These are phyloP conservation scores for Stratiomys singularior DNA, from an alignment of 2,888 invertebrate species.

Conservation along the genomic window DNA sequence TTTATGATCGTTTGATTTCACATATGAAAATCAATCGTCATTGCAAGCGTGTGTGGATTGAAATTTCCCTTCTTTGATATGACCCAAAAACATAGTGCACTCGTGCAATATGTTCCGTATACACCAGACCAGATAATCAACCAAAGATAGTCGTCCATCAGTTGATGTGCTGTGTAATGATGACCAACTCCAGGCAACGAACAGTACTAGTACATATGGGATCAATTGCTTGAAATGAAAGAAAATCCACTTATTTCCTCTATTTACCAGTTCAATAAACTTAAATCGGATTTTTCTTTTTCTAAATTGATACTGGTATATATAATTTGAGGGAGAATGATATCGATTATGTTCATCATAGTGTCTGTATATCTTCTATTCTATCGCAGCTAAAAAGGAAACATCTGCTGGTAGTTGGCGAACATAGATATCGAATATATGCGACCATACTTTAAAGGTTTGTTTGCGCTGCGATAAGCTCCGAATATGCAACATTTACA, in stretches of 20 bases:
- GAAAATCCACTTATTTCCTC: conserved; percentile 15
- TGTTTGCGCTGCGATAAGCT: too few relatives aligned
- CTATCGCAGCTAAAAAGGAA: too few relatives aligned
- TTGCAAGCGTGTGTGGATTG: not conserved
- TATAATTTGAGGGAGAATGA: too few relatives aligned
- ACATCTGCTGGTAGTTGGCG: too few relatives aligned
- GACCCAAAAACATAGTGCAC: conserved; percentile 23
- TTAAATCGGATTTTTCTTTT: conserved; percentile 30
- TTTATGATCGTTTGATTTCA: not conserved
- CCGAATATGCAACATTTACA: too few relatives aligned
- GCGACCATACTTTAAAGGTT: too few relatives aligned
- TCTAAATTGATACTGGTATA: not conserved
- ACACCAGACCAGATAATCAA: too few relatives aligned
- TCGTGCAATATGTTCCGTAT: not conserved
- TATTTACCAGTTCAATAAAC: conserved; percentile 31
- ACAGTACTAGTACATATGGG: not conserved
- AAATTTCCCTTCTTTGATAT: not conserved
- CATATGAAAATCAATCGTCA: too few relatives aligned
- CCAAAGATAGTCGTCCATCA: too few relatives aligned
- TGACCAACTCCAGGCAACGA: not conserved
- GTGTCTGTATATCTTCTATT: too few relatives aligned
- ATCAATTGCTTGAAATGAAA: not conserved
- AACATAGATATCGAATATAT: too few relatives aligned
- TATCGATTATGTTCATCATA: too few relatives aligned
- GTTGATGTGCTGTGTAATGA: not conserved